Conservation (phyloP, 2,888 invertebrate genomes). For the Drosophila stalkeri region DNA sequence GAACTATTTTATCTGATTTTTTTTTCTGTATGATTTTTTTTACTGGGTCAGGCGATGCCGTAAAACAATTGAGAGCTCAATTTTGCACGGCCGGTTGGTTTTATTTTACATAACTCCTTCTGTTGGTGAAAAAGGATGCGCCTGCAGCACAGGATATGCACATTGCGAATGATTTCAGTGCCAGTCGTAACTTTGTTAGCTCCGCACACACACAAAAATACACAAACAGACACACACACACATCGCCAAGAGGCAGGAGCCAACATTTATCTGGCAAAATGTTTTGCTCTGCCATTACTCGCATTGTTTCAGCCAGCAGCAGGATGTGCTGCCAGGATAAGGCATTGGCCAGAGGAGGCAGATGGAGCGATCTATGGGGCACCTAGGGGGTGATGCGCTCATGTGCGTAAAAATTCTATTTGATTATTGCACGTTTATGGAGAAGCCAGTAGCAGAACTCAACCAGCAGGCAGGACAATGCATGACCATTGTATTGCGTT, state of each 20-base stretch:
- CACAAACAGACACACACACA: neutral
- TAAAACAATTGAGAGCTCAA: slow-evolving; percentile 79
- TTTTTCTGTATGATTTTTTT: slow-evolving; percentile 16
- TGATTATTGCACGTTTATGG: slow-evolving; percentile 70
- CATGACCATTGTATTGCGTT: slow-evolving; percentile 19
- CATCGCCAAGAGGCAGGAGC: slow-evolving; percentile 32
- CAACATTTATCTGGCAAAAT: slow-evolving; percentile 71
- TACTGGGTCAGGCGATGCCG: slow-evolving; percentile 52
- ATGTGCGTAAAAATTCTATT: slow-evolving; percentile 78
- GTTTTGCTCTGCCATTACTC: slow-evolving; percentile 69
- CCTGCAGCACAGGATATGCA: slow-evolving; percentile 60
- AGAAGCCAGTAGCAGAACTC: slow-evolving; percentile 13
- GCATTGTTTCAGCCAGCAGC: slow-evolving; percentile 54
- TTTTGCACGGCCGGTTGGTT: slow-evolving; percentile 64
- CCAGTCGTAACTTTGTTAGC: slow-evolving; percentile 72
- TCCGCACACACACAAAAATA: slow-evolving; percentile 4
- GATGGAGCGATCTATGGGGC: neutral
- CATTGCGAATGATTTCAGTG: slow-evolving; percentile 62
- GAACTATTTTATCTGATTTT: neutral
- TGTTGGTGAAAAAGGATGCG: slow-evolving; percentile 40
- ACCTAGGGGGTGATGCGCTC: slow-evolving; percentile 27
- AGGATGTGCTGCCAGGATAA: slow-evolving; percentile 35
- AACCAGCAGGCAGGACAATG: slow-evolving; percentile 18
- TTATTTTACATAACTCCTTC: slow-evolving; percentile 67
- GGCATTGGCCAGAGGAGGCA: slow-evolving; percentile 1